Base-by-base conservation (phyloP, 30 jellyfish, hydroid and myxozoan genomes). In the Hydractinia symbiolongicarpus region DNA sequence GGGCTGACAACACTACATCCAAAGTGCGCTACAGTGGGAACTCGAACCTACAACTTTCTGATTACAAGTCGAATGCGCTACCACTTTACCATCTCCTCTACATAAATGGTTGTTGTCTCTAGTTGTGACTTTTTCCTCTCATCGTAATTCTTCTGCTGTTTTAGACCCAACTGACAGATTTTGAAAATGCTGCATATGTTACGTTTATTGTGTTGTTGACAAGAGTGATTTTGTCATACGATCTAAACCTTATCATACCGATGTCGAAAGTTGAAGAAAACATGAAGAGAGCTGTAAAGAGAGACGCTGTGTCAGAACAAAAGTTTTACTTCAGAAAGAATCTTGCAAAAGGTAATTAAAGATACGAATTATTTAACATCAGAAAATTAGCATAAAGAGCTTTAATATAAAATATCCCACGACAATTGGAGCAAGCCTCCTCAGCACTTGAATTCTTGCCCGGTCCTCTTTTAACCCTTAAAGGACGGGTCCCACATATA, bases 121-220 rank as follows among this genome's bases (percentile, higher is more conserved):
- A 16, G 70, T 16, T 60, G 17, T 16, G 17, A 1, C 16, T 13
- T 14, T 74, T 74, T 50, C 15, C 51, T n/a, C 79, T 74, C 2
- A 9, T 6, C 52, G 40, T 17, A 71, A 49, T 74, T 50, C 44
- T 30, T 30, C 44, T 30, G 44, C 44, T 30, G 44, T 81, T 52
- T 4, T 62, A 94, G 99, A 96, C 88, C 49, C 99, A 95, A 69
- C 86, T 95, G 79, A 95, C 99, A 30, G 97, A 89, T 77, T 95
- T 95, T 80, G 99, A 89, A 77, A 95, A 95, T 70, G 99, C 99
- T 19, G 97, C 97, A 10, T 95, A 85, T 70, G 99, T 95, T 30
- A 95, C 88, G 73, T 95, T 95, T 76, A 87, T 95, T 66, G 97
- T 95, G 8, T 81, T 95, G 88, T 77, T 95, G 84, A 89, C 99